These are phyloP conservation scores for Chloromyia formosa DNA, from an alignment of 2,888 invertebrate genomes.

Conservation along the genomic window DNA sequence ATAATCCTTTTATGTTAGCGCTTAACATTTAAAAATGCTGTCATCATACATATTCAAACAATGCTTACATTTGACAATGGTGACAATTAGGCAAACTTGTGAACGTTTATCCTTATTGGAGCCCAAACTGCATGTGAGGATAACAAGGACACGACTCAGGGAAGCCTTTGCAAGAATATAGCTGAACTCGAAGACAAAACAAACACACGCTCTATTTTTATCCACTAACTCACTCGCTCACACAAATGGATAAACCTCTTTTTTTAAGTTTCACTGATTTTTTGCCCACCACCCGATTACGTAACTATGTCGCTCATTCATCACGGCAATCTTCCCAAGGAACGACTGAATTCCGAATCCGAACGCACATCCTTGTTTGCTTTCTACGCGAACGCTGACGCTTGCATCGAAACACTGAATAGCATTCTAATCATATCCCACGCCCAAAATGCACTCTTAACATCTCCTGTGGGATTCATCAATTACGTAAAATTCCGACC, in stretches of 20 bases:
- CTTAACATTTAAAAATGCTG: not conserved
- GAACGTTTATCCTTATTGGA: not conserved
- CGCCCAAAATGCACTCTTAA: constrained; percentile 16
- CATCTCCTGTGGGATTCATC: constrained; percentile 13
- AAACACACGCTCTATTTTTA: constrained; percentile 25
- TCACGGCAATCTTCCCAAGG: constrained; percentile 10
- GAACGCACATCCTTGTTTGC: not conserved
- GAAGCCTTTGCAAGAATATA: too few species aligned
- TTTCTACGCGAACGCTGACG: not conserved
- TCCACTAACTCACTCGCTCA: constrained; percentile 15
- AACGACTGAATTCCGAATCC: not conserved
- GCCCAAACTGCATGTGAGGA: not conserved
- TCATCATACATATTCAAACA: not conserved
- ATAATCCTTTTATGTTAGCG: not conserved
- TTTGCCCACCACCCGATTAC: constrained; percentile 20
- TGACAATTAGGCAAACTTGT: not conserved
- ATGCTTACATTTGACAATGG: not conserved
- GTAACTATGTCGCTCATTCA: constrained; percentile 10
- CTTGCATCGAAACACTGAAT: not conserved
- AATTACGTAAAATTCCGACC: constrained; percentile 27
- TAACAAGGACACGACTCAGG: not conserved
- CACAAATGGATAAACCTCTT: not conserved
- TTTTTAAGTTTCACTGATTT: constrained; percentile 18
- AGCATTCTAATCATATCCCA: constrained; percentile 21
- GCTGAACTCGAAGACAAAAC: constrained; percentile 1